Conservation (phyloP, 2,888 invertebrate genomes). For the Phrixothrix hirtus region DNA sequence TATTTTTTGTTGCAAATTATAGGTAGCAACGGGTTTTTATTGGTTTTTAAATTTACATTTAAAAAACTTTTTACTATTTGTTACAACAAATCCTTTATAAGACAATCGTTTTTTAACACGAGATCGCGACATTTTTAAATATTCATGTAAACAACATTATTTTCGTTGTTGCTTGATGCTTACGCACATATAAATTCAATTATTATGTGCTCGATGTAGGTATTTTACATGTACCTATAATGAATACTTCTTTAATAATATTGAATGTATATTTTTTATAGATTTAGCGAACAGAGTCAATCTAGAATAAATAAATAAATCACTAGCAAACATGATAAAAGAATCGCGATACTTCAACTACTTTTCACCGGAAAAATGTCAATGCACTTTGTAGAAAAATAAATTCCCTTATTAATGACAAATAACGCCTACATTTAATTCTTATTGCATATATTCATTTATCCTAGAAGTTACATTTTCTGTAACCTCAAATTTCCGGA, state of each 20-base stretch:
- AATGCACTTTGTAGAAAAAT: slow-evolving; percentile 4
- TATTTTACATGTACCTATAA: no score
- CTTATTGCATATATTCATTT: not conserved
- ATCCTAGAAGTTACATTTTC: slow-evolving; percentile 14
- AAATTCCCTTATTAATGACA: slow-evolving; percentile 1
- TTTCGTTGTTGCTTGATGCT: no score
- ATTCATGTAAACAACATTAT: no score
- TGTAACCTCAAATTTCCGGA: slow-evolving; percentile 21
- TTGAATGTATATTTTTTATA: no score
- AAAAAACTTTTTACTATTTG: no score
- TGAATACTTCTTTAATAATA: no score
- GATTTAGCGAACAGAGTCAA: slow-evolving; percentile 6
- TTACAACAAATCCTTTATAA: no score
- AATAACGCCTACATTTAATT: slow-evolving; percentile 2
- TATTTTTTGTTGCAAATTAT: not conserved
- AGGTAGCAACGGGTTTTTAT: not conserved
- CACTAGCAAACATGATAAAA: slow-evolving; percentile 16
- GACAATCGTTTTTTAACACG: no score
- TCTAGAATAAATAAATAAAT: slow-evolving; percentile 16
- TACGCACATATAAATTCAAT: no score
- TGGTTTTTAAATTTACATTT: not conserved
- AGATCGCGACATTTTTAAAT: no score
- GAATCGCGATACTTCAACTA: no score
- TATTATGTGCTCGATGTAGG: no score
- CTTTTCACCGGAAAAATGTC: slow-evolving; percentile 13